Evolutionary conservation across 2,797 vertebrate species (phyloP).

Genomic region (Oryzias dopingdopingensis): DNA sequence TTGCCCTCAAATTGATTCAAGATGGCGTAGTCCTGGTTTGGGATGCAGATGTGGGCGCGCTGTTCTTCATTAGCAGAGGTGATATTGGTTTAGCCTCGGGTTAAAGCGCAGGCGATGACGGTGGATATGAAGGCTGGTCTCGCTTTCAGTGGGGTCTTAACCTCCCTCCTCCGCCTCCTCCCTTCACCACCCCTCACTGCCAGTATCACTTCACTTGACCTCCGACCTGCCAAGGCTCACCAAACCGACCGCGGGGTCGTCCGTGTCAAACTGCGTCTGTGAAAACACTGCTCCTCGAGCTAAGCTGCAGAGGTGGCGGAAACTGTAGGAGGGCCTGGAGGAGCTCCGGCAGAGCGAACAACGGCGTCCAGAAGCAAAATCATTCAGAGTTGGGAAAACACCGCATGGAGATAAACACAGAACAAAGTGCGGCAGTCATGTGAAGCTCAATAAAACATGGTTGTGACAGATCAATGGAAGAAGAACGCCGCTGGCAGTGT

Average conservation of each 20-base stretch:
- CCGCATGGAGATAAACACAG: too few species aligned
- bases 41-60: slow-evolving; percentile 57
- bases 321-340: not conserved
- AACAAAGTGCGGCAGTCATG: too few species aligned
- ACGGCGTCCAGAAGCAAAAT: too few species aligned
- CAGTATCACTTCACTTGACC: slow-evolving; percentile 68
- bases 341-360: too few species aligned
- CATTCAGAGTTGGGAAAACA: too few species aligned
- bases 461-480: too few species aligned
- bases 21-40: slow-evolving; percentile 58
- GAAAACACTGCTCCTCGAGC: slow-evolving; percentile 57
- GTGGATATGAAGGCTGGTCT: slow-evolving; percentile 72
- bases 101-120: slow-evolving; percentile 55
- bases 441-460: too few species aligned
- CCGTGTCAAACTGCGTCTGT: slow-evolving; percentile 65
- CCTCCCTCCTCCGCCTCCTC: slow-evolving; percentile 42
- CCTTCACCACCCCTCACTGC: slow-evolving; percentile 40
- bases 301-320: slow-evolving; percentile 31
- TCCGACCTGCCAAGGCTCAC: slow-evolving; percentile 59
- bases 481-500: too few species aligned
- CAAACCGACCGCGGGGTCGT: slow-evolving; percentile 42
- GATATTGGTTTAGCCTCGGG: slow-evolving; percentile 67
- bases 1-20: slow-evolving; percentile 72
- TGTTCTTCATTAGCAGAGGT: slow-evolving; percentile 69
- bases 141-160: slow-evolving; percentile 62